Base-by-base conservation (phyloP, 2,888 invertebrate species). In the Euclidia mi region DNA sequence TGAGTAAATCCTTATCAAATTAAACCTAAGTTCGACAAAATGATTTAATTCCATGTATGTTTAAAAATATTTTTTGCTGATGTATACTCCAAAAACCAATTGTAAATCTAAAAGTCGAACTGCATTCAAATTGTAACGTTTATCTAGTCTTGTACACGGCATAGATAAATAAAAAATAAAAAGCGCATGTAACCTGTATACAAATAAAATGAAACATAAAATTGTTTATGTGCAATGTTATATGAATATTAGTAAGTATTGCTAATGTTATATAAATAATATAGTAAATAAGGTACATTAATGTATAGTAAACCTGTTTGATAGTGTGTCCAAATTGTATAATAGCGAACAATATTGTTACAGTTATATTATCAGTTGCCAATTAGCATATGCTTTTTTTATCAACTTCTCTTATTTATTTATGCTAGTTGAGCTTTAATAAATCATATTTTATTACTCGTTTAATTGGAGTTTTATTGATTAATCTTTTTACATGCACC, bases 371-470 rank as follows among this genome's bases (percentile, higher is more conserved):
- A 63, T 76, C 42, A 43, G 71, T 78, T 68, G 76, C 76, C 38
- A 49, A 56, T 64, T 71, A 64, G 42, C 51, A 43, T 59, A 65
- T 75, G 73, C 78, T 78, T 78, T 71, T 52, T 67, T 56, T 71
- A 58, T 71, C 58, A 51, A 81, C 67, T 66, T 61, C 64, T 76
- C 79, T 76, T 75, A 71, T 86, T 89, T 85, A 85, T 88, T 87
- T 85, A 89, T 89, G 90, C 89, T 90, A 89, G 87, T 89, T 89
- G 82, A 89, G 89, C 87, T 90, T 89, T 88, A 88, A 86, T 89
- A 89, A 87, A 89, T 76, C 65, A 85, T 88, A 88, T 87, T 88
- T 88, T 88, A 88, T 87, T 85, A 88, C 84, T 79, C 80, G 88
- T 88, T 88, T 76, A 44, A 78, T 71, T 56, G 6, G 68, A 43